Conservation (phyloP, 2,113 vertebrate species). For the Psephotus haematonotus region DNA sequence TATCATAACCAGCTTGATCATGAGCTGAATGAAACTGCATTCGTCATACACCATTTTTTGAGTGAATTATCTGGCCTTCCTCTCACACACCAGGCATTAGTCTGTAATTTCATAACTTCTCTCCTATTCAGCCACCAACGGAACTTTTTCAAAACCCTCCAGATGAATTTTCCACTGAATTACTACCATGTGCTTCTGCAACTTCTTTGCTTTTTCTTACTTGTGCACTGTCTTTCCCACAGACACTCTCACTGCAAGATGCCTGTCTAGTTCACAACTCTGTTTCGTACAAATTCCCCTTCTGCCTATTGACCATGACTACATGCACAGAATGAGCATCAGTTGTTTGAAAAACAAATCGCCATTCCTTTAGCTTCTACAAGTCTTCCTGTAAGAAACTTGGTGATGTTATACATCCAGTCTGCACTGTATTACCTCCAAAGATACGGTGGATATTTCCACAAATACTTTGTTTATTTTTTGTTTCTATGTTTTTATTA, state of each 20-base stretch:
- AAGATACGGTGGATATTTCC: accelerated
- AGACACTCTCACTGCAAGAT: not conserved
- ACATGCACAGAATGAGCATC: not conserved
- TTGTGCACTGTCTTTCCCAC: not conserved
- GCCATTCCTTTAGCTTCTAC: not conserved
- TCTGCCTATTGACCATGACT: not conserved
- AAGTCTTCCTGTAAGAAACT: not conserved
- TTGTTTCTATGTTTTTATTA: not conserved
- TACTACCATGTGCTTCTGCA: not conserved
- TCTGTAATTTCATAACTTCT: not conserved
- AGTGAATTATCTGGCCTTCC: not conserved
- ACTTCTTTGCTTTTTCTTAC: not conserved
- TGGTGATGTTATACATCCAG: not conserved
- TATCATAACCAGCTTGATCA: not conserved
- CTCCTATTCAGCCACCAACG: not conserved
- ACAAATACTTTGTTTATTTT: not conserved
- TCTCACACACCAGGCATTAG: not conserved
- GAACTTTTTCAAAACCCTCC: not conserved
- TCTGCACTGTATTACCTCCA: not conserved
- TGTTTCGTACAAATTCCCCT: not conserved
- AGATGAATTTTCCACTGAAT: not conserved
- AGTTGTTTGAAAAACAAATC: not conserved
- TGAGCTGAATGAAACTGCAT: not conserved
- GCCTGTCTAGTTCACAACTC: not conserved
- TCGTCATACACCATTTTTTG: not conserved